Evolutionary conservation across 2,113 vertebrate genomes (phyloP).

Genomic region (Xyrauchen texanus): DNA sequence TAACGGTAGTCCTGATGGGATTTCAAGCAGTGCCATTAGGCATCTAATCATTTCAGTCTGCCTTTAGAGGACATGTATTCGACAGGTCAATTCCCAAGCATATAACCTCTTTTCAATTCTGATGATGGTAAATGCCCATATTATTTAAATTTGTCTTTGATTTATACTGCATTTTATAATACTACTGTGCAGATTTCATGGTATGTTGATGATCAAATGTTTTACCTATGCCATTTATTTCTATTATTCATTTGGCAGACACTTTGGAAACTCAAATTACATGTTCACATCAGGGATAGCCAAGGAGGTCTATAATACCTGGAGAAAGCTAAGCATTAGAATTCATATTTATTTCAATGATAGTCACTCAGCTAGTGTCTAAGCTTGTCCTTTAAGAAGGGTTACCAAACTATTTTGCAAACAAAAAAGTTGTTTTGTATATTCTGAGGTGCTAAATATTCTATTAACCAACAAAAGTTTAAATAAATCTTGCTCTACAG

Average conservation of each 20-base stretch:
- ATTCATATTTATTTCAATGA: too few species aligned
- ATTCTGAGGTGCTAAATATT: not conserved
- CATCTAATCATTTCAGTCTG: conserved; percentile 46
- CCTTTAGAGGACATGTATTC: conserved; percentile 19
- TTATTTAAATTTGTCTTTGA: conserved; percentile 17
- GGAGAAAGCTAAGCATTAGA: too few species aligned
- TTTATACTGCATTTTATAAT: not conserved
- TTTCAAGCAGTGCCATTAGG: conserved; percentile 45
- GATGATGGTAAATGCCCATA: not conserved
- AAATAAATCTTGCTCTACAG: not conserved
- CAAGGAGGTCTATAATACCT: too few species aligned
- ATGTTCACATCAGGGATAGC: too few species aligned
- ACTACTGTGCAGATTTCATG: not conserved
- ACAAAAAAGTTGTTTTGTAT: too few species aligned
- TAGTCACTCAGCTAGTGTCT: too few species aligned
- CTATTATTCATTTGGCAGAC: not conserved
- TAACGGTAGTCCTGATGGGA: conserved; percentile 40
- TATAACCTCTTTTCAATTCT: not conserved
- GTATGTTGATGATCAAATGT: not conserved
- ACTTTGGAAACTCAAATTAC: not conserved
- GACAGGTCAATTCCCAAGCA: conserved; percentile 12
- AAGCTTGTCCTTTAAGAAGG: too few species aligned
- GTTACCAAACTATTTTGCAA: too few species aligned
- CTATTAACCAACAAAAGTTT: not conserved
- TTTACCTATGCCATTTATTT: not conserved